Percentiles rank a stretch among this genome's conserved stretches.
phyloP scores from a whole-genome alignment of 1,140 invertebrate genomes.

The Drosophila truncata region DNA sequence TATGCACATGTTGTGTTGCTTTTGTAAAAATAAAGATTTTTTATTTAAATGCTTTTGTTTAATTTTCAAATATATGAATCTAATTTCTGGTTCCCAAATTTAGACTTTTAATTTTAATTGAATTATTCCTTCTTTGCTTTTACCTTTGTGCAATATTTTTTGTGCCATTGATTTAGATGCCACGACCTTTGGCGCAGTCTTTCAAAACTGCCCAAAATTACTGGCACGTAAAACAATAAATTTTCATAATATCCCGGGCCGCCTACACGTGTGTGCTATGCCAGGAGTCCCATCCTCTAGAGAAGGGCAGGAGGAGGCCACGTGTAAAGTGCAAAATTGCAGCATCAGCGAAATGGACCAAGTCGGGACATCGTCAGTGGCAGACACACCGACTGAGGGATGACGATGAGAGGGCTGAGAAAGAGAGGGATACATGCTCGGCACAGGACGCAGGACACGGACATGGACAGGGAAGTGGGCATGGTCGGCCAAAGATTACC shows the following conservation, averaged over 20 bases:
- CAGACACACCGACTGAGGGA: conserved; percentile 26
- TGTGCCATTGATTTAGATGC: conserved; percentile 40
- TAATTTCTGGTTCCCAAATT: no score
- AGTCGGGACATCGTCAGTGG: conserved; percentile 33
- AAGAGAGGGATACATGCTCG: neutral
- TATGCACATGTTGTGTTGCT: no score
- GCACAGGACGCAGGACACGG: neutral
- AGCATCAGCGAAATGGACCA: conserved; percentile 68
- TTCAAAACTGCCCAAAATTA: conserved; percentile 64
- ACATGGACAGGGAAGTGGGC: conserved; percentile 32
- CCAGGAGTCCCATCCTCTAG: neutral
- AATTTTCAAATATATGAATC: neutral
- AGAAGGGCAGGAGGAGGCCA: conserved; percentile 29
- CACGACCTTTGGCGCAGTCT: conserved; percentile 36
- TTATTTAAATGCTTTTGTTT: neutral
- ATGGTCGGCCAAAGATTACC: conserved; percentile 66
- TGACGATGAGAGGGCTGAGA: neutral
- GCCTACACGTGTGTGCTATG: conserved; percentile 17
- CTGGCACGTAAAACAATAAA: conserved; percentile 79
- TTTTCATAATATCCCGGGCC: conserved; percentile 64
- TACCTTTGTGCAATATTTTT: neutral
- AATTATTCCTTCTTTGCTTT: neutral
- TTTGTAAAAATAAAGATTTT: neutral
- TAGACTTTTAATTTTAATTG: neutral
- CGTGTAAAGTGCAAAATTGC: conserved; percentile 80